A percentile compares a stretch with the other conserved stretches of the same genome.
phyloP scores from a whole-genome alignment of 2,888 invertebrate species.

The Fragum fragum region DNA sequence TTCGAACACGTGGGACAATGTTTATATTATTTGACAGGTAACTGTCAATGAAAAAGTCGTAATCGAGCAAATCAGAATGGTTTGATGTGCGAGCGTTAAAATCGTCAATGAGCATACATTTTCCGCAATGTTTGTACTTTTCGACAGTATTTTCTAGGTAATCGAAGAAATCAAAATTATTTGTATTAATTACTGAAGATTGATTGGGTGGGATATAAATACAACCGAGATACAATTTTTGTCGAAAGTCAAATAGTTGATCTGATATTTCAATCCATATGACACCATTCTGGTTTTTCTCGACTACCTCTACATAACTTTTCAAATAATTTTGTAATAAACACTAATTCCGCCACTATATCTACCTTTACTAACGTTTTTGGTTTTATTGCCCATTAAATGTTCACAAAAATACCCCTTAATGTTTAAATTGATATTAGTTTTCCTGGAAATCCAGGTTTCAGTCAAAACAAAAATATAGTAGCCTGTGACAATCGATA shows the following conservation, averaged over 20 bases:
- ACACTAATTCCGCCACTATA: conserved; percentile 26
- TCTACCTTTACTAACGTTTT: conserved; percentile 18
- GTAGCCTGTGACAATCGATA: not conserved
- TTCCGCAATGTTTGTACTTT: not conserved
- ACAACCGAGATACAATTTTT: conserved; percentile 29
- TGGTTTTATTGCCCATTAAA: conserved; percentile 32
- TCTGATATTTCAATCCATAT: conserved; percentile 17
- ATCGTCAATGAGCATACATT: not conserved
- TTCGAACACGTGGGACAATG: conserved; percentile 24
- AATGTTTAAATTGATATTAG: conserved; percentile 11
- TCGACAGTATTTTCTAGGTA: not conserved
- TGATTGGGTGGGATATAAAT: conserved; percentile 28
- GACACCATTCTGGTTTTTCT: conserved; percentile 12
- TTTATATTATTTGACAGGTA: conserved; percentile 17
- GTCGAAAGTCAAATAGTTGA: not conserved
- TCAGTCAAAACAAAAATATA: conserved; percentile 6
- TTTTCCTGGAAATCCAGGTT: conserved; percentile 19
- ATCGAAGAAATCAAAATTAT: conserved; percentile 25
- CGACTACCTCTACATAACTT: not conserved
- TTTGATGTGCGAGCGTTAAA: conserved; percentile 3
- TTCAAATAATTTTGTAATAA: conserved; percentile 9
- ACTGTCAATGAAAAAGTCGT: conserved; percentile 25
- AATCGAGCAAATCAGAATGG: conserved; percentile 19
- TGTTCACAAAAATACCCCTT: conserved; percentile 11
- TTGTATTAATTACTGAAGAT: conserved; percentile 10